Conservation (phyloP, 2,888 invertebrate species). For the Sarcophaga variegata region DNA sequence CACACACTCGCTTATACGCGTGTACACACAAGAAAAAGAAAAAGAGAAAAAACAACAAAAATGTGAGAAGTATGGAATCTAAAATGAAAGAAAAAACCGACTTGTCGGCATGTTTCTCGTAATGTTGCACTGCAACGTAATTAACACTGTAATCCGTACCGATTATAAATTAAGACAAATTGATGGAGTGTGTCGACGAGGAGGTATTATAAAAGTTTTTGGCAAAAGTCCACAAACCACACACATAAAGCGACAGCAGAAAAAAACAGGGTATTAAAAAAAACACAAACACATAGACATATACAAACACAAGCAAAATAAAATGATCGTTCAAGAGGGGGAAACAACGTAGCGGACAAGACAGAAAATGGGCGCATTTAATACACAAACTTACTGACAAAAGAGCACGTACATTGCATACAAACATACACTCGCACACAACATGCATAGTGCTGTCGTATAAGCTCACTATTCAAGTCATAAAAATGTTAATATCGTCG, state of each 20-base stretch:
- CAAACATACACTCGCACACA: slow-evolving; percentile 40
- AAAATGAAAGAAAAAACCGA: slow-evolving; percentile 53
- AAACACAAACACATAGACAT: slow-evolving; percentile 8
- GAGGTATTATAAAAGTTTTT: slow-evolving; percentile 70
- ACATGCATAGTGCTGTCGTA: neutral
- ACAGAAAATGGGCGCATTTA: slow-evolving; percentile 13
- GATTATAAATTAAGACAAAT: slow-evolving; percentile 75
- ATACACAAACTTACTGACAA: neutral
- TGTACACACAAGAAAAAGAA: slow-evolving; percentile 12
- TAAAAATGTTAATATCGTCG: slow-evolving; percentile 60
- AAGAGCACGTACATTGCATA: too few relatives aligned
- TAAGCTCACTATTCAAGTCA: slow-evolving; percentile 49
- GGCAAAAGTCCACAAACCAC: slow-evolving; percentile 67
- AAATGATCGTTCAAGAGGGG: slow-evolving; percentile 14
- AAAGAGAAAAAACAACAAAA: slow-evolving; percentile 17
- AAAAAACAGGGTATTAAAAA: neutral
- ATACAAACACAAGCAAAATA: neutral
- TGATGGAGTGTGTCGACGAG: slow-evolving; percentile 72
- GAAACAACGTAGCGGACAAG: neutral
- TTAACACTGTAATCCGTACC: slow-evolving; percentile 74
- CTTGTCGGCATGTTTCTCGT: slow-evolving; percentile 66
- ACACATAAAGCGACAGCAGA: slow-evolving; percentile 1
- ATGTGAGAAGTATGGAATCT: slow-evolving; percentile 59
- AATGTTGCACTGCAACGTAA: slow-evolving; percentile 71
- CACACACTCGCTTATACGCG: neutral